These are phyloP conservation scores for Mamestra configurata DNA, from an alignment of 1,140 invertebrate species.

Conservation along the genomic window DNA sequence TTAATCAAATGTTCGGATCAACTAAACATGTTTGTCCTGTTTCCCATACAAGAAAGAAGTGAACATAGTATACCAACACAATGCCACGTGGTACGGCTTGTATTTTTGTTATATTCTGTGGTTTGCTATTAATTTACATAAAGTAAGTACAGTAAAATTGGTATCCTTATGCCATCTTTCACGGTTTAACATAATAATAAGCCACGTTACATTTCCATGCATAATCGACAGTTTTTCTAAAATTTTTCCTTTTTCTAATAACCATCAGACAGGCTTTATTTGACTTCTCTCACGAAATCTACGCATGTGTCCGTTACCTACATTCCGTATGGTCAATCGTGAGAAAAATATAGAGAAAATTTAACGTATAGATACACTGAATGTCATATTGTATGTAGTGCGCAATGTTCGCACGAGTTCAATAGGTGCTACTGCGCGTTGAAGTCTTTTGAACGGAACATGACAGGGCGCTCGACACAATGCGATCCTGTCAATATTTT, in stretches of 20 bases:
- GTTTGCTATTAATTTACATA: neutral
- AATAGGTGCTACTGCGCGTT: slow-evolving; percentile 51
- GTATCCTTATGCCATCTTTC: neutral
- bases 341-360: slow-evolving; percentile 51
- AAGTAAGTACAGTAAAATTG: too few species aligned
- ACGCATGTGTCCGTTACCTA: slow-evolving; percentile 46
- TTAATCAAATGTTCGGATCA: too few species aligned
- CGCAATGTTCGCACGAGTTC: slow-evolving; percentile 50
- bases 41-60: too few species aligned
- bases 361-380: slow-evolving; percentile 39
- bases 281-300: slow-evolving; percentile 49
- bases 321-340: slow-evolving; percentile 46
- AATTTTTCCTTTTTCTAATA: slow-evolving; percentile 40
- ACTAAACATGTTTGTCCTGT: too few species aligned
- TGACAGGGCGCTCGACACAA: slow-evolving; percentile 19
- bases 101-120: too few species aligned
- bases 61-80: too few species aligned
- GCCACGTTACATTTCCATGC: slow-evolving; percentile 12
- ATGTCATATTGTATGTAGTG: slow-evolving; percentile 43
- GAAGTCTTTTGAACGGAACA: slow-evolving; percentile 45
- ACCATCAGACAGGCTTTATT: slow-evolving; percentile 42
- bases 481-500: neutral
- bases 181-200: neutral
- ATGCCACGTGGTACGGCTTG: too few species aligned
- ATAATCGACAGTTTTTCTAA: slow-evolving; percentile 20